Evolutionary conservation across 2,113 vertebrate genomes (phyloP).

Genomic region (Amia ocellicauda): DNA sequence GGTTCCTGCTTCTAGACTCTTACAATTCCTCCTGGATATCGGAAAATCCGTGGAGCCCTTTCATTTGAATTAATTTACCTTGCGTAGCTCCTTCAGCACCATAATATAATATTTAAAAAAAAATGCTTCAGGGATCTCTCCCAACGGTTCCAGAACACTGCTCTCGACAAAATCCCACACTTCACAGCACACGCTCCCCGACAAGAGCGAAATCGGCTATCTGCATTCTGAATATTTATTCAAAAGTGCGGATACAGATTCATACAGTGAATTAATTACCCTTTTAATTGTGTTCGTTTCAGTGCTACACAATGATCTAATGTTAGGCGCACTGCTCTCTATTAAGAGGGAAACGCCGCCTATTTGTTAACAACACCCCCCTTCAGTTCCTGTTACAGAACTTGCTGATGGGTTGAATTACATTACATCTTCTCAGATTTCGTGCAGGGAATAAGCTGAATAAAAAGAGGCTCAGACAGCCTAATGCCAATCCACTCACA

Average conservation of each 20-base stretch:
- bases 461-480: neutral
- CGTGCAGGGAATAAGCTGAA: neutral
- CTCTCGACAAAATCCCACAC: constrained; percentile 7
- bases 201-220: neutral
- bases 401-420: neutral
- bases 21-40: neutral
- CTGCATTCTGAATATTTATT: constrained; percentile 10
- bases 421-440: constrained; percentile 1
- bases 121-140: neutral
- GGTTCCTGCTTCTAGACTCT: constrained; percentile 1
- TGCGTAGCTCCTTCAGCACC: neutral
- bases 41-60: constrained; percentile 2
- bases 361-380: constrained; percentile 2
- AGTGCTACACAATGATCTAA: neutral
- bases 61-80: constrained; percentile 21
- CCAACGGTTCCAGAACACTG: constrained; percentile 16
- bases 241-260: constrained; percentile 5
- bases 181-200: neutral
- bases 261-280: constrained; percentile 10
- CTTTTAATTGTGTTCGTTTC: constrained; percentile 7
- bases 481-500: no score
- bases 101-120: constrained; percentile 1
- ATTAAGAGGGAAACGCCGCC: neutral
- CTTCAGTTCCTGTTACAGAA: neutral
- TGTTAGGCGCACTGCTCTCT: neutral